Conservation (phyloP, 2,113 vertebrate species). For the Microtus richardsoni region DNA sequence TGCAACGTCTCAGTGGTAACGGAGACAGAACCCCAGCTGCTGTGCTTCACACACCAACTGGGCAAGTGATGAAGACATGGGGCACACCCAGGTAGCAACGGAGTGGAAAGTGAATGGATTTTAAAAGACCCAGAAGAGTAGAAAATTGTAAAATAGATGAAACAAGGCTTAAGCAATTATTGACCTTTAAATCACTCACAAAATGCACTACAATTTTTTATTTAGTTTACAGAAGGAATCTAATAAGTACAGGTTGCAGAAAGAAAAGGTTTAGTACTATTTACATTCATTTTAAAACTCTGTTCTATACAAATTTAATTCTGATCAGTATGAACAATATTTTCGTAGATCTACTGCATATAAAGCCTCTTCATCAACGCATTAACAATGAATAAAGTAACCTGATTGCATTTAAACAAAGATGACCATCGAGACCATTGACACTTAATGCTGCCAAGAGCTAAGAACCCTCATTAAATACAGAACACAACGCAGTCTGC, state of each 20-base stretch:
- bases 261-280: constrained; percentile 97
- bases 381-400: constrained; percentile 90
- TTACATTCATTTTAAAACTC: constrained; percentile 97
- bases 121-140: constrained; percentile 53
- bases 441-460: constrained; percentile 88
- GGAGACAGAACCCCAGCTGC: constrained; percentile 28
- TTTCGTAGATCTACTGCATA: constrained; percentile 94
- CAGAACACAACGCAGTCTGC: constrained; percentile 91
- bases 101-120: constrained; percentile 43
- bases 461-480: constrained; percentile 88
- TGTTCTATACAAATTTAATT: constrained; percentile 99
- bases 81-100: constrained; percentile 15
- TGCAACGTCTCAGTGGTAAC: constrained; percentile 54
- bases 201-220: constrained; percentile 92
- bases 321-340: constrained; percentile 98
- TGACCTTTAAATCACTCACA: constrained; percentile 80
- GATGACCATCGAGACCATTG: constrained; percentile 86
- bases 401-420: constrained; percentile 91
- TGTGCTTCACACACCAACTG: constrained; percentile 55
- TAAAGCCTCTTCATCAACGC: constrained; percentile 93
- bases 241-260: constrained; percentile 94
- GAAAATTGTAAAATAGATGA: constrained; percentile 60
- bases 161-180: constrained; percentile 60
- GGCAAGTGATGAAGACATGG: constrained; percentile 35
- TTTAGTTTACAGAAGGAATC: constrained; percentile 97